These are phyloP conservation scores for Pseudorhiza aurosa DNA, from an alignment of 30 jellyfish, hydroid and myxozoan species.

Conservation along the genomic window DNA sequence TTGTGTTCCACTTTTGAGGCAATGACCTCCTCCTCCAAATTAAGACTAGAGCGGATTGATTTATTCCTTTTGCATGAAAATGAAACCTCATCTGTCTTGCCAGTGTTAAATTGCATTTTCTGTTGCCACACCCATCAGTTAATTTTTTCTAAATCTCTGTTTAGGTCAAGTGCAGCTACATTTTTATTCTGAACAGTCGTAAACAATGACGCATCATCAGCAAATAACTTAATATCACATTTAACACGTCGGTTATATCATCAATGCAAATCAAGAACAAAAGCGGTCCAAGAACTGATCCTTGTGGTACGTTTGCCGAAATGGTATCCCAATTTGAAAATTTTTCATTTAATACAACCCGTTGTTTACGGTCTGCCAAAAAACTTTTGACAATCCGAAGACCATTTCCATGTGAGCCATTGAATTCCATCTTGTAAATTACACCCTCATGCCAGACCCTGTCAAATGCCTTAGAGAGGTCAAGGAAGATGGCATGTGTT, in stretches of 20 bases:
- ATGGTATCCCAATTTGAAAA: slow-evolving; percentile 34
- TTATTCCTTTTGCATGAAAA: slow-evolving; percentile 10
- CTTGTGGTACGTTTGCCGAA: slow-evolving; percentile 49
- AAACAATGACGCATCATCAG: slow-evolving; percentile 49
- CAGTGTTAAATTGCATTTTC: slow-evolving; percentile 39
- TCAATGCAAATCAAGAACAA: slow-evolving; percentile 32
- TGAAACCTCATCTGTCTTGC: slow-evolving; percentile 3
- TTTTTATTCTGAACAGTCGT: slow-evolving; percentile 30
- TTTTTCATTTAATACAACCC: slow-evolving; percentile 52
- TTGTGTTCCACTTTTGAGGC: slow-evolving; percentile 10
- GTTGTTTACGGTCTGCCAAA: slow-evolving; percentile 48
- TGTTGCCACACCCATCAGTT: slow-evolving; percentile 49
- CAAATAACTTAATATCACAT: slow-evolving; percentile 37
- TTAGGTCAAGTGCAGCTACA: slow-evolving; percentile 46
- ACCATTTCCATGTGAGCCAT: slow-evolving; percentile 34
- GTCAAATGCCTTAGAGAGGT: slow-evolving; percentile 63
- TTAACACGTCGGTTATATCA: slow-evolving; percentile 22
- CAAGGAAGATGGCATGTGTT: slow-evolving; percentile 59
- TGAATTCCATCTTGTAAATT: slow-evolving; percentile 24
- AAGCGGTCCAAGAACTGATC: slow-evolving; percentile 54
- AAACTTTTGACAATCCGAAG: slow-evolving; percentile 45
- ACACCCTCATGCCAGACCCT: slow-evolving; percentile 60
- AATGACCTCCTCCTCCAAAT: slow-evolving; percentile 10
- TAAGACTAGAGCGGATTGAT: not conserved
- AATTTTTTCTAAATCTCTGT: slow-evolving; percentile 34